These are phyloP conservation scores for Oryzias curvinotus DNA, from an alignment of 2,113 vertebrate genomes.

Conservation along the genomic window DNA sequence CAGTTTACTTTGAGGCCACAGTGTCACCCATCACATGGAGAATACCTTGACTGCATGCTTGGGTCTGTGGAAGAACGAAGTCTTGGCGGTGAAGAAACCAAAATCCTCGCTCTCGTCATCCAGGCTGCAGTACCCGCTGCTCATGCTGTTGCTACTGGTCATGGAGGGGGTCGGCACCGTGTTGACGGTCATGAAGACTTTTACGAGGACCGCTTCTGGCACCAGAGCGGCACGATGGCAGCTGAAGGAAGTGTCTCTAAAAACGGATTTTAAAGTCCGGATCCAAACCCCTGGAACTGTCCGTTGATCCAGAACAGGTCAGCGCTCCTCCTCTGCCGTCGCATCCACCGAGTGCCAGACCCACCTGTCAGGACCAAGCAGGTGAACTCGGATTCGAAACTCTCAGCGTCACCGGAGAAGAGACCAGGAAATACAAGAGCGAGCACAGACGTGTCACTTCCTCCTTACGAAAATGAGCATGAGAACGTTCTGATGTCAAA, in stretches of 20 bases:
- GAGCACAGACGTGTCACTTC: conserved; percentile 65
- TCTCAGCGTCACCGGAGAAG: conserved; percentile 44
- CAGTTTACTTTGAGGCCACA: not conserved
- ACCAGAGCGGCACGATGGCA: conserved; percentile 15
- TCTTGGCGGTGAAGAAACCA: conserved; percentile 94
- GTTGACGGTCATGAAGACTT: conserved; percentile 70
- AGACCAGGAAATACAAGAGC: conserved; percentile 65
- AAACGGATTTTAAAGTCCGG: conserved; percentile 17
- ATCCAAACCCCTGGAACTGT: conserved; percentile 11
- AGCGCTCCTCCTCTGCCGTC: conserved; percentile 20
- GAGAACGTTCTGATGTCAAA: conserved; percentile 21
- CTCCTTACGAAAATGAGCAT: conserved; percentile 36
- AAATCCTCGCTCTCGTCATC: conserved; percentile 93
- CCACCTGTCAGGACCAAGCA: conserved; percentile 39
- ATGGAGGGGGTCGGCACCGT: conserved; percentile 68
- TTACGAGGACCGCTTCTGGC: not conserved
- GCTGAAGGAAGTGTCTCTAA: conserved; percentile 33
- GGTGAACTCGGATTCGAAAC: conserved; percentile 54
- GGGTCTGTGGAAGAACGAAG: conserved; percentile 85
- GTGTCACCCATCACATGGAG: not conserved
- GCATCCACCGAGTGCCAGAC: conserved; percentile 47
- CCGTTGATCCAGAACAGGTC: conserved; percentile 34
- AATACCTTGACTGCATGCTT: conserved; percentile 83
- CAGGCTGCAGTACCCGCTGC: conserved; percentile 96
- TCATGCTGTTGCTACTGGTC: conserved; percentile 90